phyloP scores from a whole-genome alignment of 2,888 invertebrate genomes.

The Salticus scenicus region DNA sequence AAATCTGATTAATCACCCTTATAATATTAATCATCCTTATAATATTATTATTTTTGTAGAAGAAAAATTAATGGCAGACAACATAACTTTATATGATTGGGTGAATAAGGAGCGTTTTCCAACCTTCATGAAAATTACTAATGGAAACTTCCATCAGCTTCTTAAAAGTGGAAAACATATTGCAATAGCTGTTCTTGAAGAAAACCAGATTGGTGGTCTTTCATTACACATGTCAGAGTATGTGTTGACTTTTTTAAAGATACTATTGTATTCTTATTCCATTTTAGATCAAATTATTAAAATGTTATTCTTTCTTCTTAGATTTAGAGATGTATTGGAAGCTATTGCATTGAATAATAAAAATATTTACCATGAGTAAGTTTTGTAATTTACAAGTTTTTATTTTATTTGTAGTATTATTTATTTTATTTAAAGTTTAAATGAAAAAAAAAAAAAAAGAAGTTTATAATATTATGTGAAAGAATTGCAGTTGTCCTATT shows the following conservation, averaged over 20 bases:
- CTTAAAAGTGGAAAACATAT: slow-evolving; percentile 89
- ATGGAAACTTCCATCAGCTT: slow-evolving; percentile 86
- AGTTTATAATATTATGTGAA: too few species aligned
- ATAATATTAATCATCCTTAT: too few species aligned
- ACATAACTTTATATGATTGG: slow-evolving; percentile 83
- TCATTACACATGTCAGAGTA: slow-evolving; percentile 83
- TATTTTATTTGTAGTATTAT: too few species aligned
- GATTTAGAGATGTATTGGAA: slow-evolving; percentile 88
- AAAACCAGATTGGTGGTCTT: slow-evolving; percentile 88
- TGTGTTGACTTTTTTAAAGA: slow-evolving; percentile 3
- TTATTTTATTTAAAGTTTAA: too few species aligned
- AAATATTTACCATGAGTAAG: slow-evolving; percentile 84
- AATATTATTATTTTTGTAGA: too few species aligned
- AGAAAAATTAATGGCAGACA: slow-evolving; percentile 71
- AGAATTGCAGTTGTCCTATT: too few species aligned
- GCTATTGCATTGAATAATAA: slow-evolving; percentile 84
- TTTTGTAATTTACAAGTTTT: too few species aligned
- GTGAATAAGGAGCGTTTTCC: slow-evolving; percentile 91
- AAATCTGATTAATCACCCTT: too few species aligned
- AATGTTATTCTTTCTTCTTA: slow-evolving; percentile 72
- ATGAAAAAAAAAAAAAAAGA: too few species aligned
- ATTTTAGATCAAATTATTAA: neutral
- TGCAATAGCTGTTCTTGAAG: slow-evolving; percentile 90
- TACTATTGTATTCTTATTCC: neutral
- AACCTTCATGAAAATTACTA: slow-evolving; percentile 89